Evolutionary conservation across 2,797 vertebrate species (phyloP), one percentile per base, ranked within the genome.

Genomic region (Girardinus metallicus): DNA sequence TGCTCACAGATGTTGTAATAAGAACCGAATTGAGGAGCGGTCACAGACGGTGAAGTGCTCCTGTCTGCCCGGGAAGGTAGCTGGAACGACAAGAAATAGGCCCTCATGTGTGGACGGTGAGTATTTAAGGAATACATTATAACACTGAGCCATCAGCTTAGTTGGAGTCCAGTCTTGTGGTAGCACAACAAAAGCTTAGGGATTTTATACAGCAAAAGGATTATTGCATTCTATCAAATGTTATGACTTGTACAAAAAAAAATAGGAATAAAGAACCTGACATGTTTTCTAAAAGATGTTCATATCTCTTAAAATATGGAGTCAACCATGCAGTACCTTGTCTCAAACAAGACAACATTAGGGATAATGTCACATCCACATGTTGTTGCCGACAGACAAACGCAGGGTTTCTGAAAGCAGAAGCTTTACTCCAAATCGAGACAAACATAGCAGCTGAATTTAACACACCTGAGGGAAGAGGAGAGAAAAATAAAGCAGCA

Each of bases 1-100:
- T n/a, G 98, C 98, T 55, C 98, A 99, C 96, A 96, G 98, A 95
- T 99, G 98, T 93, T 99, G 98, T 93, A 99, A 99, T 95, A 99
- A 99, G 96, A 99, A 99, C 93, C 97, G 98, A 80, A 99, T 99
- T 79, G 98, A 99, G 93, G 98, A 99, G 94, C 95, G 98, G 89
- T 99, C 98, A 23, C 98, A 99, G 94, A 99, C 98, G 60, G 98
- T 99, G 88, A 99, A 99, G 95, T 99, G 98, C 89, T 99, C 98
- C 89, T 99, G 98, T 96, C 96, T 99, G 90, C 98, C 98, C 0
- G 98, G 98, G 79, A 99, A 99, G 95, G 98, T 99, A 90, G 98
- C 98, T 55, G 98, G 98, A 84, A 99, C 98, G 75, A 99, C 98
- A 77, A 96, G 98, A 93, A 99, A 99, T 95, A 96, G 97, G 94